These are phyloP conservation scores for Oscheius sp. DNA, from an alignment of 1,140 invertebrate genomes.

Conservation along the genomic window DNA sequence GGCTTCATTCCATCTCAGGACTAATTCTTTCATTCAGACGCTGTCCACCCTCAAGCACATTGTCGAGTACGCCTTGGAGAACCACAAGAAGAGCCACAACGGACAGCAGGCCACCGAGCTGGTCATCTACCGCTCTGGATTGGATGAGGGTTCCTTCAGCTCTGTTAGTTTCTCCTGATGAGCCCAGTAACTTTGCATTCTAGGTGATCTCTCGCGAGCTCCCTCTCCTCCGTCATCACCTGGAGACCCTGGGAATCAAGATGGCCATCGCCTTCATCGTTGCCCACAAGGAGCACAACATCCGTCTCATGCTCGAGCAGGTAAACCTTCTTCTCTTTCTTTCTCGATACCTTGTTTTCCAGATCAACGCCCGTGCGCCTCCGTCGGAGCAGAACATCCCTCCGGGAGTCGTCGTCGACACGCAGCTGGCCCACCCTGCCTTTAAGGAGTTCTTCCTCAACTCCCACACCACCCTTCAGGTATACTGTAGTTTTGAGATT, in stretches of 20 bases:
- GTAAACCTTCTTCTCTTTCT: not conserved
- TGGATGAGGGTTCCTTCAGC: too few species aligned
- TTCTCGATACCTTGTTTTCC: not conserved
- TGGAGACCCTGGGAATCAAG: not conserved
- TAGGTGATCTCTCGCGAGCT: not conserved
- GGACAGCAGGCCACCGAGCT: too few species aligned
- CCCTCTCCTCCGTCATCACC: not conserved
- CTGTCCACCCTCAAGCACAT: not conserved
- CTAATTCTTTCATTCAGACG: not conserved
- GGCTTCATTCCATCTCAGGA: not conserved
- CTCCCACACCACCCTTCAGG: constrained; percentile 37
- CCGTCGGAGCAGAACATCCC: constrained; percentile 29
- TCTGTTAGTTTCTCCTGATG: not conserved
- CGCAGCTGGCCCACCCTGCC: constrained; percentile 17
- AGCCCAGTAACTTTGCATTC: not conserved
- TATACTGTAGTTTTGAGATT: not conserved
- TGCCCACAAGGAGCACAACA: constrained; percentile 39
- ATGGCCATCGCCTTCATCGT: constrained; percentile 22
- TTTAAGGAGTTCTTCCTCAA: constrained; percentile 44
- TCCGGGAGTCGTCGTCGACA: constrained; percentile 20
- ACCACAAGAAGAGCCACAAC: too few species aligned
- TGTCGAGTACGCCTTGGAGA: not conserved
- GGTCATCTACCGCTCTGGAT: too few species aligned
- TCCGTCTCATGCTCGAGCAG: constrained; percentile 16
- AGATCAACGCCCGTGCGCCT: constrained; percentile 29